These are phyloP conservation scores for Cheiracanthium punctorium DNA, from an alignment of 2,888 invertebrate genomes.

Conservation along the genomic window DNA sequence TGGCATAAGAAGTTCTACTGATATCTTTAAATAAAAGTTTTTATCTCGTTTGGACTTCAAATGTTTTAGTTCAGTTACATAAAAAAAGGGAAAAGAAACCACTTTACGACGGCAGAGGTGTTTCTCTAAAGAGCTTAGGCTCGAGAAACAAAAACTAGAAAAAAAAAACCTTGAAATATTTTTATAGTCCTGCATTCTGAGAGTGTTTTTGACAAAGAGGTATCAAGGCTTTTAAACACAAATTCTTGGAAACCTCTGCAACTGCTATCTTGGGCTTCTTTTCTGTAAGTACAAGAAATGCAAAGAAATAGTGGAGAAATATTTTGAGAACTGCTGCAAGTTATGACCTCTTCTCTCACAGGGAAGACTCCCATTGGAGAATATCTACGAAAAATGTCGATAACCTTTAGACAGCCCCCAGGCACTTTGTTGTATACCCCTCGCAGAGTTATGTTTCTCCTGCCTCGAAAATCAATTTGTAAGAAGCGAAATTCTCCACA, in stretches of 20 bases:
- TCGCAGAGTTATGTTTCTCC: conserved; percentile 6
- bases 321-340: conserved; percentile 12
- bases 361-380: conserved; percentile 1
- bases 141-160: too few relatives aligned
- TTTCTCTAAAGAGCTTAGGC: too few relatives aligned
- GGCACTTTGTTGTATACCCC: conserved; percentile 10
- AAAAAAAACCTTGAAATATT: too few relatives aligned
- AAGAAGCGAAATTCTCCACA: neutral
- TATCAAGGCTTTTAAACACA: neutral
- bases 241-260: neutral
- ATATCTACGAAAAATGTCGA: conserved; percentile 13
- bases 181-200: too few relatives aligned
- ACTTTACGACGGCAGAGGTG: too few relatives aligned
- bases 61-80: too few relatives aligned
- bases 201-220: neutral
- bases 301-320: conserved; percentile 4
- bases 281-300: neutral
- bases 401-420: conserved; percentile 6
- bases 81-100: too few relatives aligned
- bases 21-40: too few relatives aligned
- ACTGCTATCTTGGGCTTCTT: neutral
- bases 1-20: too few relatives aligned
- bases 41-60: too few relatives aligned
- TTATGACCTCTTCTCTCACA: conserved; percentile 1
- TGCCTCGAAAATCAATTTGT: conserved; percentile 2